These are phyloP conservation scores for Protula sp. DNA, from an alignment of 2,888 invertebrate species.

Conservation along the genomic window DNA sequence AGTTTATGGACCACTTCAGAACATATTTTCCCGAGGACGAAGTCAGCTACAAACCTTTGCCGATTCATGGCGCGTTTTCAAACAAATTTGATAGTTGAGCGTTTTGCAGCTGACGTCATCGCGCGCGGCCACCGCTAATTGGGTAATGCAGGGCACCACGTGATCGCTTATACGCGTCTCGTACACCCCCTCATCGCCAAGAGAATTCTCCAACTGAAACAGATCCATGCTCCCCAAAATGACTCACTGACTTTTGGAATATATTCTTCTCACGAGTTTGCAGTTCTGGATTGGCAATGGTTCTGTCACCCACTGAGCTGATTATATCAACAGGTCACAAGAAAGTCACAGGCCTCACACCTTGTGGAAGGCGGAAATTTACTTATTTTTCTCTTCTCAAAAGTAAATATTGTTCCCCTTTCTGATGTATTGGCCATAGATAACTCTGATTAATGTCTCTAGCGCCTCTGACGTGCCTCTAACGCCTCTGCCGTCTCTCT, in stretches of 20 bases:
- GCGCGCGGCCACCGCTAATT: constrained; percentile 70
- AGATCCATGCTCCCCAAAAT: neutral
- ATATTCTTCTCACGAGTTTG: neutral
- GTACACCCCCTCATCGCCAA: constrained; percentile 59
- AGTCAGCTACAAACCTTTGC: too few species aligned
- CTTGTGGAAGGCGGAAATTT: too few species aligned
- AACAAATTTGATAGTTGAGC: constrained; percentile 79
- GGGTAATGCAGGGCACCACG: constrained; percentile 72
- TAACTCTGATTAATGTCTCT: too few species aligned
- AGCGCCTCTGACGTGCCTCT: too few species aligned
- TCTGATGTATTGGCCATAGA: too few species aligned
- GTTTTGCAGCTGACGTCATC: constrained; percentile 87
- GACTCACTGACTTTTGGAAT: neutral
- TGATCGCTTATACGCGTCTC: constrained; percentile 61
- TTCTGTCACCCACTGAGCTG: neutral
- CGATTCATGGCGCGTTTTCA: constrained; percentile 76
- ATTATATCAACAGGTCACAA: too few species aligned
- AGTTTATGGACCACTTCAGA: too few species aligned
- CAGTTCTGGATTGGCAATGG: neutral
- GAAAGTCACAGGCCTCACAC: too few species aligned
- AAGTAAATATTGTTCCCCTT: too few species aligned
- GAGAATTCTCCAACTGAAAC: constrained; percentile 46
- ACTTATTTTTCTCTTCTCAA: too few species aligned
- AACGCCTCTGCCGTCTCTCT: too few species aligned
- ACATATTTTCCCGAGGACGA: too few species aligned